Conservation (phyloP, 1,140 invertebrate genomes). For the Octopus bimaculoides region DNA sequence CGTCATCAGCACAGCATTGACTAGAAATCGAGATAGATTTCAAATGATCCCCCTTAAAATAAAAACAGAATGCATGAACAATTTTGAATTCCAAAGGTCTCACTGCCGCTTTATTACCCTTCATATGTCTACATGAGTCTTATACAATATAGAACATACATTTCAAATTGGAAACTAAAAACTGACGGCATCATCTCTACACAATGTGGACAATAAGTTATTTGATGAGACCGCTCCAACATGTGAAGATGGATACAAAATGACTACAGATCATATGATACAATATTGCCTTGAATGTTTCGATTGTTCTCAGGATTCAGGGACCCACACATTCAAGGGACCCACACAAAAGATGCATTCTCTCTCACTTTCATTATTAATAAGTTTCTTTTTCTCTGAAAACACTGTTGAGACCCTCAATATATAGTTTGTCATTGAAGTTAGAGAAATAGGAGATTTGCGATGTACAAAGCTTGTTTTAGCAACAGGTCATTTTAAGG, state of each 20-base stretch:
- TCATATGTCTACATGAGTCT: slow-evolving; percentile 10
- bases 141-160: slow-evolving; percentile 16
- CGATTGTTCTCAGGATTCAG: slow-evolving; percentile 1
- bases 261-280: slow-evolving; percentile 15
- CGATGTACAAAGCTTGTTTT: slow-evolving; percentile 14
- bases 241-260: slow-evolving; percentile 15
- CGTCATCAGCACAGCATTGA: no score
- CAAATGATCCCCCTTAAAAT: neutral
- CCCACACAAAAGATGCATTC: neutral
- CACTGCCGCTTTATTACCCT: slow-evolving; percentile 14
- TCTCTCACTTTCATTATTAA: slow-evolving; percentile 10
- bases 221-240: slow-evolving; percentile 15
- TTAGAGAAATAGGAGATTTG: slow-evolving; percentile 13
- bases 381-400: neutral
- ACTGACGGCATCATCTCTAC: slow-evolving; percentile 15
- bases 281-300: slow-evolving; percentile 15
- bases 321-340: neutral
- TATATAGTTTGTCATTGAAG: neutral
- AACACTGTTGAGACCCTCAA: slow-evolving; percentile 12
- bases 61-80: neutral
- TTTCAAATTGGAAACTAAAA: slow-evolving; percentile 16
- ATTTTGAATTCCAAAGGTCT: slow-evolving; percentile 12
- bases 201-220: slow-evolving; percentile 15
- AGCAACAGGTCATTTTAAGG: slow-evolving; percentile 8
- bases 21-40: neutral